Conservation (phyloP, 2,797 vertebrate genomes). For the Syncerus caffer region DNA sequence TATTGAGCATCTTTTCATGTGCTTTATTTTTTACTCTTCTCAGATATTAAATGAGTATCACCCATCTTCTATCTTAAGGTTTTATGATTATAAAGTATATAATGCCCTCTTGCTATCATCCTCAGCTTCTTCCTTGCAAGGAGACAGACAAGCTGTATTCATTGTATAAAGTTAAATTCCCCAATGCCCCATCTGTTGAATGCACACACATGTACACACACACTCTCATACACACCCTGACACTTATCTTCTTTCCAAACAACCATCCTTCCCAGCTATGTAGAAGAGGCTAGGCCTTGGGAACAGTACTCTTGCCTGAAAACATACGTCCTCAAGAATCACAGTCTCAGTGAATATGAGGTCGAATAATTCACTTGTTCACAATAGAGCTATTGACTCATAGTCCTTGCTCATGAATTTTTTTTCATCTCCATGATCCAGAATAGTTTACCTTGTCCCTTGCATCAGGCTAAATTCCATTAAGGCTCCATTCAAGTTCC, state of each 20-base stretch:
- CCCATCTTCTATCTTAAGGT: neutral
- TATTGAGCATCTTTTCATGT: neutral
- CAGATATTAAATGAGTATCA: neutral
- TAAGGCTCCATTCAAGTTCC: neutral
- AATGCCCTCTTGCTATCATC: neutral
- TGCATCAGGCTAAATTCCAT: neutral
- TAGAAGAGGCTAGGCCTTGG: neutral
- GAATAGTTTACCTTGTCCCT: neutral
- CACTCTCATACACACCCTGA: neutral
- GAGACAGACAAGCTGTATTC: neutral
- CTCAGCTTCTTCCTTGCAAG: neutral
- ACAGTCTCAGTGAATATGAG: neutral
- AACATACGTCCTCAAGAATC: neutral
- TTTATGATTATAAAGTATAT: conserved; percentile 16
- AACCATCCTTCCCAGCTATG: neutral
- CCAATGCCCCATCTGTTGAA: neutral
- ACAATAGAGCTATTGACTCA: neutral
- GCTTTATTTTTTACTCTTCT: neutral
- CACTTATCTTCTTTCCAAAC: neutral
- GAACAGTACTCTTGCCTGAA: neutral
- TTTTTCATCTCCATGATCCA: neutral
- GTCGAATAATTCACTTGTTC: neutral
- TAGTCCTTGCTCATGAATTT: neutral
- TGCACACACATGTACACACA: neutral
- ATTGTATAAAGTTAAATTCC: neutral